Conservation (phyloP, 2,797 vertebrate species). For the Meda fulgida region DNA sequence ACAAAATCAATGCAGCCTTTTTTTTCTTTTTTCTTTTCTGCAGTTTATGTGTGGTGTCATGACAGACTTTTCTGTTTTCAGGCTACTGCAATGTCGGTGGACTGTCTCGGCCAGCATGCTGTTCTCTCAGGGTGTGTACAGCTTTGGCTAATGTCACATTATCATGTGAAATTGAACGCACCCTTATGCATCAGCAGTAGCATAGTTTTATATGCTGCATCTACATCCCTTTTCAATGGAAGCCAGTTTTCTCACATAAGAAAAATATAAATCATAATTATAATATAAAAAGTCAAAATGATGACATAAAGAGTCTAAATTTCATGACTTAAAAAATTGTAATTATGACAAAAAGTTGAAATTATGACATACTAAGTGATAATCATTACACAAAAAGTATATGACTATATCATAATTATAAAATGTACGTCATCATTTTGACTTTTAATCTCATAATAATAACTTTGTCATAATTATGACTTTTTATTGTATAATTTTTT, state of each 20-base stretch:
- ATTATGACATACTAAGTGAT: not conserved
- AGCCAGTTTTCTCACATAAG: not conserved
- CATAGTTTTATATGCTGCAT: not conserved
- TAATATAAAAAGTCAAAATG: not conserved
- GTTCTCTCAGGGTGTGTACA: slow-evolving; percentile 91
- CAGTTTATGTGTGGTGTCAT: not conserved
- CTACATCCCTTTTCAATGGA: not conserved
- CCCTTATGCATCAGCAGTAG: not conserved
- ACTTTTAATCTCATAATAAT: no score
- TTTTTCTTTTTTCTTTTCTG: no score
- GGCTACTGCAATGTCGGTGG: slow-evolving; percentile 98
- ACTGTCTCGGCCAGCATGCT: slow-evolving; percentile 91
- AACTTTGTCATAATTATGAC: no score
- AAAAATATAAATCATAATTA: not conserved
- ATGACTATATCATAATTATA: not conserved
- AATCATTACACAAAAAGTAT: not conserved
- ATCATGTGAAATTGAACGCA: slow-evolving; percentile 34
- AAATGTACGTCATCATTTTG: no score
- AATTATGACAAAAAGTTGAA: not conserved
- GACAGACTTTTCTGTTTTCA: slow-evolving; percentile 62
- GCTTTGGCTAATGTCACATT: slow-evolving; percentile 50
- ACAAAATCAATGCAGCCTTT: not conserved
- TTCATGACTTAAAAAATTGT: not conserved
- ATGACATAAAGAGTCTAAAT: not conserved
- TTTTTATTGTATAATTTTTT: not conserved